Evolutionary conservation across 2,113 vertebrate species (phyloP).

Genomic region (Narcine bancroftii): DNA sequence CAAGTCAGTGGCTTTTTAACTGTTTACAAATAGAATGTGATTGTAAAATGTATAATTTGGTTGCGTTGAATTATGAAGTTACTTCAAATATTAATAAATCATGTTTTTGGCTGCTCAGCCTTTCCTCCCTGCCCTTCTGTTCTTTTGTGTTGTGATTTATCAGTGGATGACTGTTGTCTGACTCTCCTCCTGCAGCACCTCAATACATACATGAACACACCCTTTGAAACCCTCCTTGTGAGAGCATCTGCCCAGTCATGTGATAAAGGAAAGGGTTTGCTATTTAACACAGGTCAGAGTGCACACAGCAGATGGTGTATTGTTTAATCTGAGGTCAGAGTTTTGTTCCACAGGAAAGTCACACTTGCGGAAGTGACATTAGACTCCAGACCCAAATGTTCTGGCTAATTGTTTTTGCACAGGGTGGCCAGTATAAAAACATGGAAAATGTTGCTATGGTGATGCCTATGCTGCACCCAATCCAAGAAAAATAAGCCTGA

Average conservation of each 20-base stretch:
- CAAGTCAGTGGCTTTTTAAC: conserved; percentile 98
- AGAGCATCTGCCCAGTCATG: neutral
- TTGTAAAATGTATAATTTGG: conserved; percentile 95
- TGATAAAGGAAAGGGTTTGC: neutral
- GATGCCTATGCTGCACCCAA: neutral
- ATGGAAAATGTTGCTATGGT: conserved; percentile 8
- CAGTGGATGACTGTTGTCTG: conserved; percentile 52
- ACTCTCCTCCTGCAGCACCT: neutral
- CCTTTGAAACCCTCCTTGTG: neutral
- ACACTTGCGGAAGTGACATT: neutral
- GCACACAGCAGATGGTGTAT: conserved; percentile 9
- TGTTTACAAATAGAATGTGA: conserved; percentile 99
- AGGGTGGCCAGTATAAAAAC: neutral
- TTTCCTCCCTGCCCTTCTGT: conserved; percentile 59
- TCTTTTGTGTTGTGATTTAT: conserved; percentile 54
- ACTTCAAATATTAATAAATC: conserved; percentile 80
- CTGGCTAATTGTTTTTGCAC: conserved; percentile 15
- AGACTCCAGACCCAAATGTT: neutral
- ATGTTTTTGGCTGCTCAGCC: conserved; percentile 77
- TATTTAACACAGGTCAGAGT: neutral
- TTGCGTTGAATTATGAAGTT: conserved; percentile 84
- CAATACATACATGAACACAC: conserved; percentile 44
- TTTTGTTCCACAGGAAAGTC: neutral
- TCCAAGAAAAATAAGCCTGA: neutral
- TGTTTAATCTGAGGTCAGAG: neutral